phyloP scores from a whole-genome alignment of 2,113 vertebrate genomes.

The Ceratotherium simum region DNA sequence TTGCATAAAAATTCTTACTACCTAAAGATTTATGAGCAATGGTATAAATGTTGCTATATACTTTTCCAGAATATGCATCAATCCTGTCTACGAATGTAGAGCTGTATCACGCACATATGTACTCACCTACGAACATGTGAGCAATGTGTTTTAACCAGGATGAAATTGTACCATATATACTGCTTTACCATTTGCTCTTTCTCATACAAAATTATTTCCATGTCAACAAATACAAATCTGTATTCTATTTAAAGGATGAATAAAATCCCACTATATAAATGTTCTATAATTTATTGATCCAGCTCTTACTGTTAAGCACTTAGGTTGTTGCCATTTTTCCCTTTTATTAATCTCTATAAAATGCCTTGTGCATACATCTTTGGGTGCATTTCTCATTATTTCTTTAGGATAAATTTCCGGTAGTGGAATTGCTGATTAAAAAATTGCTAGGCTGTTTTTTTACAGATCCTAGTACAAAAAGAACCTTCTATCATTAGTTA shows the following conservation, averaged over 20 bases:
- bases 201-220: neutral
- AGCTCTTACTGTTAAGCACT: neutral
- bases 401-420: neutral
- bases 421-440: neutral
- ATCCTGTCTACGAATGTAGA: neutral
- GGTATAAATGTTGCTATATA: neutral
- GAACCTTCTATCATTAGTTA: neutral
- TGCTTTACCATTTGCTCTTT: neutral
- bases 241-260: neutral
- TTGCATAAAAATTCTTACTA: neutral
- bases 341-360: neutral
- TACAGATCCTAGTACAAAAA: neutral
- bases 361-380: neutral
- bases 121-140: neutral
- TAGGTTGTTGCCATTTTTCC: neutral
- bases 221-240: neutral
- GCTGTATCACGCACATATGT: neutral
- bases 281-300: neutral
- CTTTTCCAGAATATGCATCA: neutral
- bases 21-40: neutral
- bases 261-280: conserved; percentile 1
- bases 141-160: neutral
- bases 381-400: neutral
- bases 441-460: neutral
- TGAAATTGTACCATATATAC: neutral